Base-by-base conservation (phyloP, 2,113 vertebrate species). In the Ptychochromis oligacanthus region DNA sequence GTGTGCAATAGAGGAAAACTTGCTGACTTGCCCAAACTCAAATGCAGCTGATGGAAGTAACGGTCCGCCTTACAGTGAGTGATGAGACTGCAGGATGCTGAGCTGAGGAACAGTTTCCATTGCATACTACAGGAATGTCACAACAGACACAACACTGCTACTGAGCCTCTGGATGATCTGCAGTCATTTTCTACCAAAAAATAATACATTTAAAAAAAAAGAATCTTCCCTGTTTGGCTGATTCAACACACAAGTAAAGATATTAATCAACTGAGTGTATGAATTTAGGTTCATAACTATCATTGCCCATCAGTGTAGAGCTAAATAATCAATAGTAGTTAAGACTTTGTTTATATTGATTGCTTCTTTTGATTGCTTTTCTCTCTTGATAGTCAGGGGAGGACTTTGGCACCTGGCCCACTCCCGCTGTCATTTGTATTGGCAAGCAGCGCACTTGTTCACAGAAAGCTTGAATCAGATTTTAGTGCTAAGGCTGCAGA, bases 11-110 rank as follows among this genome's bases (percentile, higher is more conserved):
- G 81, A 83, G 79, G 86, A 91, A 95, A 95, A 95, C 82, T 94
- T 94, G 94, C 95, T 95, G 95, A 96, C 91, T 91, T 90, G 86
- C 86, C 80, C 74, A 78, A 94, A 92, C 91, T 89, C 88, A 92
- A 93, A 90, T 92, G 92, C 91, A 94, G 94, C 94, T 93, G 94
- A 95, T 95, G 95, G 95, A 93, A 93, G 93, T 94, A 95, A 95
- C 89, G 76, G 92, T 77, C 92, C 81, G 79, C 92, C 91, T 89
- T 89, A 93, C 93, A 94, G 92, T 95, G 94, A 95, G 92, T 93
- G 94, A 96, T 95, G 95, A 96, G 93, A 92, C 92, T 89, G 92
- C 94, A 95, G 92, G 93, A 94, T 86, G 92, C 94, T 91, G 89
- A 90, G 94, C 87, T 87, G 87, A 92, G 88, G 82, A 91, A 84